Evolutionary conservation across 2,888 invertebrate genomes (phyloP).

Genomic region (Latheticus oryzae): DNA sequence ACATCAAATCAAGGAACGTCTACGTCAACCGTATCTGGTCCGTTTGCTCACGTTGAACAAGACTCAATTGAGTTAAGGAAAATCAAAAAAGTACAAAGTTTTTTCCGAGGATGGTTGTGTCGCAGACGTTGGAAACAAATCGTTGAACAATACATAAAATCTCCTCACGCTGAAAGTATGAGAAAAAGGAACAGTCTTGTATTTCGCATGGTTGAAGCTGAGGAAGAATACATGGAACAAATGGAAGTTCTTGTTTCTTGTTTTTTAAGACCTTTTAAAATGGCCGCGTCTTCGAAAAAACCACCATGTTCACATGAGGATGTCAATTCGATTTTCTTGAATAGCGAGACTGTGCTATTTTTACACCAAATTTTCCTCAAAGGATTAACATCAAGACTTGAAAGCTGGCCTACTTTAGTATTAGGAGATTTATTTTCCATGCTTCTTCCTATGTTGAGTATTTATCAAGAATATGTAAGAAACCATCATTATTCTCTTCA

Average conservation of each 20-base stretch:
- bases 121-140: constrained; percentile 94
- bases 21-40: constrained; percentile 53
- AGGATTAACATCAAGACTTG: constrained; percentile 89
- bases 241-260: constrained; percentile 87
- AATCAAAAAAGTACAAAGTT: constrained; percentile 91
- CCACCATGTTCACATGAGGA: constrained; percentile 94
- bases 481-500: constrained; percentile 95
- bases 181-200: constrained; percentile 89
- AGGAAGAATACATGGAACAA: constrained; percentile 93
- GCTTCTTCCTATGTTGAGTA: constrained; percentile 93
- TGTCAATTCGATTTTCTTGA: constrained; percentile 92
- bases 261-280: constrained; percentile 89
- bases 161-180: constrained; percentile 95
- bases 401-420: constrained; percentile 93
- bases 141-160: constrained; percentile 93
- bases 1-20: constrained; percentile 53
- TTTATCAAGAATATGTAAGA: constrained; percentile 94
- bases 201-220: constrained; percentile 92
- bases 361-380: constrained; percentile 95
- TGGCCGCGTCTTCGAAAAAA: constrained; percentile 94
- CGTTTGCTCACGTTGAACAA: constrained; percentile 60
- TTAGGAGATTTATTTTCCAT: constrained; percentile 94
- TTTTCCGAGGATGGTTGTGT: constrained; percentile 94
- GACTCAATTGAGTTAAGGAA: constrained; percentile 84
- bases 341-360: constrained; percentile 92